Base-by-base conservation (phyloP, 1,140 invertebrate genomes). In the Heterodera schachtii region DNA sequence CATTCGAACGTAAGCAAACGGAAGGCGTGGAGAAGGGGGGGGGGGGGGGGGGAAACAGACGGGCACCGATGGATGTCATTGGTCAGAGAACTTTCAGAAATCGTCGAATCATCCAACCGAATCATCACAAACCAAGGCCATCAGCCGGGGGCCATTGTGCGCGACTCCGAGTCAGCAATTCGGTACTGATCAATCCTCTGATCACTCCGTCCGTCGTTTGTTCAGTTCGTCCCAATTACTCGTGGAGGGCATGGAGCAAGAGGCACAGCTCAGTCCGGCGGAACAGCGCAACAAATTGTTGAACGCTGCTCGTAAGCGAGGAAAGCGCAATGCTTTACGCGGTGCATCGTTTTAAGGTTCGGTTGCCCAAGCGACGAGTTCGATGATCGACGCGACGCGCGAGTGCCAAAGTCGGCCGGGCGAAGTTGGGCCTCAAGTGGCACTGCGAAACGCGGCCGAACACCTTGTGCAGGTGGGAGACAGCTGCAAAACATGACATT, bases 331-430 rank as follows among this genome's bases (percentile, higher is more conserved):
- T 96, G 90, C 19, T 70, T 41, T 46, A 31, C 16, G 71, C 43
- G 11, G 3, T n/a, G 7, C 43, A 44, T 16, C 31, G 11, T 79
- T 46, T 79, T 6, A 46, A 79, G 78, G 66, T 64, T 92, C 94
- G 71, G 91, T 98, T 16, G 96, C 97, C 2, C 96, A 98, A 91
- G 97, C 97, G 8, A 99, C 97, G 0, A 94, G 95, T 0, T 93
- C 94, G 83, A 92, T 93, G 90, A 94, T 98, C 3, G 96, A 98
- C 90, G 96, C 97, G 2, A 97, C 97, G 0, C 93, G 98, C 90
- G 93, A 94, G 7, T 96, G 95, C 91, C 95, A 95, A 16, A 93
- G 93, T 47, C 93, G 93, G 90, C 96, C 95, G 0, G 93, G 94
- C 89, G 95, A 97, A 85, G 92, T 93, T 0, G 92, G 93, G 69